These are phyloP conservation scores for Temnothorax rugatulus DNA, from an alignment of 2,888 invertebrate species.

Conservation along the genomic window DNA sequence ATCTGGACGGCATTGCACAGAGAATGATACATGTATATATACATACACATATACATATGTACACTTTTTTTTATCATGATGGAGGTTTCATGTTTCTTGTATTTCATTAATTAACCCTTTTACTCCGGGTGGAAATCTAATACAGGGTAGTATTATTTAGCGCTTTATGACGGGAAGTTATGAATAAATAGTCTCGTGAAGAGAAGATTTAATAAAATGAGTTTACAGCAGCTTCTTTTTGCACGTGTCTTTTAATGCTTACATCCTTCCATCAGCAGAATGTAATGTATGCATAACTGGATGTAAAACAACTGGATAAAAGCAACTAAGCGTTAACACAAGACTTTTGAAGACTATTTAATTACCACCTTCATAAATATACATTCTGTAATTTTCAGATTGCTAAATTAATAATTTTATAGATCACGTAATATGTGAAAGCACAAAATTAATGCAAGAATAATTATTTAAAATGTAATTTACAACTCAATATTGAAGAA, in stretches of 20 bases:
- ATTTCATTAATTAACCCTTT: slow-evolving; percentile 49
- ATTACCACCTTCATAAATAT: not conserved
- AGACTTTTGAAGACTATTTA: slow-evolving; percentile 4
- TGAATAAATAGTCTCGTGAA: slow-evolving; percentile 39
- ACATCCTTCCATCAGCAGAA: slow-evolving; percentile 6
- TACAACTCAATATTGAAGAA: not conserved
- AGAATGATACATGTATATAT: not conserved
- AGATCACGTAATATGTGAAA: not conserved
- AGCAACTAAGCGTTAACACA: not conserved
- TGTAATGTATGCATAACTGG: slow-evolving; percentile 8
- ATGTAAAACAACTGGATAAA: slow-evolving; percentile 22
- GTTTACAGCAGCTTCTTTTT: slow-evolving; percentile 35
- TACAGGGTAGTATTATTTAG: slow-evolving; percentile 33
- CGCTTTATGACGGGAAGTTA: slow-evolving; percentile 24
- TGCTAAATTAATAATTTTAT: not conserved
- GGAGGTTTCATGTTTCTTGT: slow-evolving; percentile 27
- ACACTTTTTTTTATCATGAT: slow-evolving; percentile 27
- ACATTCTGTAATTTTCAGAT: not conserved
- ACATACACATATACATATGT: not conserved
- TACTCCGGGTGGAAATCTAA: slow-evolving; percentile 25
- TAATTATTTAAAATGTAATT: slow-evolving; percentile 1
- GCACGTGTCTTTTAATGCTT: slow-evolving; percentile 28
- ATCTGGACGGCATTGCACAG: slow-evolving; percentile 30
- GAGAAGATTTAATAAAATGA: slow-evolving; percentile 43
- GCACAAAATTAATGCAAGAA: not conserved